These are phyloP conservation scores for Phalacrocorax aristotelis DNA, from an alignment of 2,113 vertebrate genomes.

Conservation along the genomic window DNA sequence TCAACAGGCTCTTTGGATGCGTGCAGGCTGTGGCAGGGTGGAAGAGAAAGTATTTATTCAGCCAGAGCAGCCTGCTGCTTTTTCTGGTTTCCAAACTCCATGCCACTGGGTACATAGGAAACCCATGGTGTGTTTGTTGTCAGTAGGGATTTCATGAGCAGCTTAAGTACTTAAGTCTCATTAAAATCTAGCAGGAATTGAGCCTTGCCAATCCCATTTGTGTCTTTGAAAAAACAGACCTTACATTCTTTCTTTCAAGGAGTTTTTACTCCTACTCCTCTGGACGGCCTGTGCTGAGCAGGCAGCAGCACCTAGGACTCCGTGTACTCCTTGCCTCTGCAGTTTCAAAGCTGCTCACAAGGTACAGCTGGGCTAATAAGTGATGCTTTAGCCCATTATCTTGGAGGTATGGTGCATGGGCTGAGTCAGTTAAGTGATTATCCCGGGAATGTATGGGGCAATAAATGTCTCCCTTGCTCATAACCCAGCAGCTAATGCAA, in stretches of 20 bases:
- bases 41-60: neutral
- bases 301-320: neutral
- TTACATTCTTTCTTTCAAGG: neutral
- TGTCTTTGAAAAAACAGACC: neutral
- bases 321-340: neutral
- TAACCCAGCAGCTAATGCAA: conserved; percentile 28
- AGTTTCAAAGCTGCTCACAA: neutral
- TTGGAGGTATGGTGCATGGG: neutral
- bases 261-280: neutral
- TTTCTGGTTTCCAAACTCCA: neutral
- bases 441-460: conserved; percentile 31
- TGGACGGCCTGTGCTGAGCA: neutral
- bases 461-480: conserved; percentile 56
- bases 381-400: conserved; percentile 22
- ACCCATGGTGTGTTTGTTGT: neutral
- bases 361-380: neutral
- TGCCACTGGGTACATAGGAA: neutral
- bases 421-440: conserved; percentile 49
- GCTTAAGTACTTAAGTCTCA: neutral
- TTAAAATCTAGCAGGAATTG: neutral
- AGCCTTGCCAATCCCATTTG: neutral
- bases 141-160: neutral
- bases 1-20: neutral
- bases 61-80: neutral
- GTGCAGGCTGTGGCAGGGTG: neutral